Base-by-base conservation (phyloP, 2,888 invertebrate genomes). In the Heliconius hortense region DNA sequence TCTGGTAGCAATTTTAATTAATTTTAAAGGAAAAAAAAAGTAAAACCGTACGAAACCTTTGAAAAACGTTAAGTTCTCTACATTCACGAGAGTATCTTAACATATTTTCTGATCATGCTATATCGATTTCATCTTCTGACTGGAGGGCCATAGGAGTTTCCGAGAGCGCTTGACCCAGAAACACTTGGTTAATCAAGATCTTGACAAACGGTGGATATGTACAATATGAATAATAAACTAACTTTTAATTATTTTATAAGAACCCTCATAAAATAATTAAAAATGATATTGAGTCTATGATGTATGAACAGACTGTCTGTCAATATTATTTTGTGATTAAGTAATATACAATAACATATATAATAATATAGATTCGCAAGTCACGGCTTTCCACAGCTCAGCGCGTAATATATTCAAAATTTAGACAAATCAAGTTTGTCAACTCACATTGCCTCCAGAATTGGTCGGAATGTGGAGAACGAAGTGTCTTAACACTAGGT, bases 61-160 rank as follows among this genome's bases (percentile, higher is more conserved):
- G 3, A 43, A 66, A 43, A 69, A 31, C 31, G 31, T 69, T 69
- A 56, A 39, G 63, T 64, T 62, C 68, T 26, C n/a, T 59, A 74
- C 66, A 62, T 68, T 70, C 53, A 35, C 35, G 63, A 70, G 60
- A 59, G 63, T 64, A 35, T 67, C 64, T 43, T n/a, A 74, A 43
- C 68, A 74, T 60, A 67, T 74, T 77, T 69, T 66, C 67, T 63
- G 73, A 71, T 77, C 79, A 77, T 78, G 79, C 72, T 59, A 28
- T 77, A 79, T 79, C 79, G 79, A 78, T 79, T 77, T 74, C 78
- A 76, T 76, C 78, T 79, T 68, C n/a, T 39, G 31, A 28, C 56
- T 72, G n/a, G 39, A 77, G 77, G n/a, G 74, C 74, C 77, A 74
- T 77, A 72, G 35, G 74, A 68, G 69, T 72, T 56, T 77, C 63